Percentiles rank a stretch among this genome's conserved stretches.
Conservation (phyloP, 2,797 vertebrate genomes). For the Buphagus erythrorhynchus region DNA sequence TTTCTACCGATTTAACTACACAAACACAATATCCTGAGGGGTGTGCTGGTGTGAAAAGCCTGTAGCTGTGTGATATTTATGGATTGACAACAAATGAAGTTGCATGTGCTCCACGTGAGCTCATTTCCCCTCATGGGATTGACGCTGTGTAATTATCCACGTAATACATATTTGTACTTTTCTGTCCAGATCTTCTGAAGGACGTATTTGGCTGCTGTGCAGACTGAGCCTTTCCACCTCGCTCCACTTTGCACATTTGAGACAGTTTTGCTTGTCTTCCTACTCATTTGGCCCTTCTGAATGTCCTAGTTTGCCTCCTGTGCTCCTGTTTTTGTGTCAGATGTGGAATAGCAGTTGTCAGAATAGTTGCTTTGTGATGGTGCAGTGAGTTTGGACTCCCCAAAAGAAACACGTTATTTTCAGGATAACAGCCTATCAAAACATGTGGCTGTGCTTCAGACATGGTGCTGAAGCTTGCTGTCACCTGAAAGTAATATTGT, state of each 20-base stretch:
- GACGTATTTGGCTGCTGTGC: background rate
- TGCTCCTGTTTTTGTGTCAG: background rate
- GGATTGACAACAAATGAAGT: background rate
- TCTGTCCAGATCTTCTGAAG: background rate
- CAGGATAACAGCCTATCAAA: background rate
- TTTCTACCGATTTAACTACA: background rate
- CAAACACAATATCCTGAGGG: background rate
- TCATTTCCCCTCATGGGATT: accelerated
- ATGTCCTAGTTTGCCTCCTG: accelerated
- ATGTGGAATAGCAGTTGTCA: background rate
- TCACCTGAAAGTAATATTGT: background rate
- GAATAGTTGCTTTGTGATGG: background rate
- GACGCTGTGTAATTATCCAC: background rate
- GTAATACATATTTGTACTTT: background rate
- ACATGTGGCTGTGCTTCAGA: background rate
- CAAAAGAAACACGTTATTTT: background rate
- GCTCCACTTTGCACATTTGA: background rate
- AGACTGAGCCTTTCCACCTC: background rate
- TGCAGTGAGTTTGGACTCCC: background rate
- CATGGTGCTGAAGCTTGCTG: background rate
- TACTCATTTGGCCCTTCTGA: background rate
- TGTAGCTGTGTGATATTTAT: background rate
- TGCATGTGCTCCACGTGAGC: accelerated
- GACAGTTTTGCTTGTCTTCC: background rate
- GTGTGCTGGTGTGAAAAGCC: background rate